Percentiles rank a stretch among this genome's conserved stretches.
Conservation (phyloP, 2,797 vertebrate genomes). For the Dendrocincla tyrannina region DNA sequence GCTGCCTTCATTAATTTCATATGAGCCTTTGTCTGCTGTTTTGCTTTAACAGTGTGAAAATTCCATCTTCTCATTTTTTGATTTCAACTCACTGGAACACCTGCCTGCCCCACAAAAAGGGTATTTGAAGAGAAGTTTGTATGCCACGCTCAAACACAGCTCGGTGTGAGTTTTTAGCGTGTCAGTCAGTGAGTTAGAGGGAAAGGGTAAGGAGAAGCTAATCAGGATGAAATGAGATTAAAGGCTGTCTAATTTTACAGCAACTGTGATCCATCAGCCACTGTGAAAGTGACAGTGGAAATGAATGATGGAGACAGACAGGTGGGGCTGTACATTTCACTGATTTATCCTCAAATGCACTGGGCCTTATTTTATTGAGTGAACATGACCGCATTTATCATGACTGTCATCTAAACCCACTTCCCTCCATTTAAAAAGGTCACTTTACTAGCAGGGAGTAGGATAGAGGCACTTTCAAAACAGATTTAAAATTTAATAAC, state of each 20-base stretch:
- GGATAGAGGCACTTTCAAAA: constrained; percentile 82
- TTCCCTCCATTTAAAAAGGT: constrained; percentile 93
- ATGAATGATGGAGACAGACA: constrained; percentile 99
- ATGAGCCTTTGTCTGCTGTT: neutral
- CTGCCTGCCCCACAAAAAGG: constrained; percentile 57
- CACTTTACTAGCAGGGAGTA: constrained; percentile 83
- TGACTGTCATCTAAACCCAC: constrained; percentile 98
- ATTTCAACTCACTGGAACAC: constrained; percentile 50
- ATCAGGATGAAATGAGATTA: constrained; percentile 99
- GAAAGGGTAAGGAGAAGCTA: constrained; percentile 98
- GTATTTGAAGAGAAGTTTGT: constrained; percentile 77
- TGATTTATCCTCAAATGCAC: constrained; percentile 95
- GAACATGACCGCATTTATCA: constrained; percentile 95
- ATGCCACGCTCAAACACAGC: constrained; percentile 71
- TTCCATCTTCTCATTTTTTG: neutral
- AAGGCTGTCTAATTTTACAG: constrained; percentile 99
- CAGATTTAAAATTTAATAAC: constrained; percentile 79
- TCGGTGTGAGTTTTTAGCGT: constrained; percentile 85
- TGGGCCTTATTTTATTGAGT: constrained; percentile 89
- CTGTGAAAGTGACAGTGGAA: constrained; percentile 97
- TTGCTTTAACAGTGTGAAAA: constrained; percentile 38
- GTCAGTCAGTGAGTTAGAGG: constrained; percentile 94
- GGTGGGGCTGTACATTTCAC: constrained; percentile 99
- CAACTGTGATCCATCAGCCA: constrained; percentile 99
- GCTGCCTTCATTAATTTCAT: constrained; percentile 19